Percentiles rank a stretch among this genome's conserved stretches.
Conservation (phyloP, 92 coral and sea anemone genomes). For the Umimayanthus kanabou region DNA sequence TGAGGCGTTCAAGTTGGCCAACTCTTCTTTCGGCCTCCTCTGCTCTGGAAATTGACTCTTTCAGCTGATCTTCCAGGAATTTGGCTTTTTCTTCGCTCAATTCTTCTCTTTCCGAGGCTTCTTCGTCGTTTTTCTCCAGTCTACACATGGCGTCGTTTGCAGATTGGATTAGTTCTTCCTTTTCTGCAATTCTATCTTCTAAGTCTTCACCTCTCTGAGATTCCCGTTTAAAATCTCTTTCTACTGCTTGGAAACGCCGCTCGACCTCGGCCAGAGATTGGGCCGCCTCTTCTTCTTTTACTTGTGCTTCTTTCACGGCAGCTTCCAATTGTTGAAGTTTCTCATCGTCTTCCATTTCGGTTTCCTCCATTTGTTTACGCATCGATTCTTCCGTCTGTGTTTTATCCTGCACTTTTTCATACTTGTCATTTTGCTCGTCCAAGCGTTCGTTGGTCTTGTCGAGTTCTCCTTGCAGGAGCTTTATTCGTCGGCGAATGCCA, state of each 20-base stretch:
- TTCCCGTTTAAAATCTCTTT: constrained; percentile 62
- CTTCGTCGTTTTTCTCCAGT: constrained; percentile 79
- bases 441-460: constrained; percentile 49
- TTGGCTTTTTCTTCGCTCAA: constrained; percentile 70
- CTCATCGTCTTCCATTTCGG: constrained; percentile 89
- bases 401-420: constrained; percentile 42
- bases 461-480: constrained; percentile 59
- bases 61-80: constrained; percentile 71
- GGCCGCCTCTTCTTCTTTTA: constrained; percentile 54
- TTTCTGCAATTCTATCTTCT: neutral
- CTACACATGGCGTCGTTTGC: constrained; percentile 51
- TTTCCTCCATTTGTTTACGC: constrained; percentile 78
- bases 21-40: constrained; percentile 72
- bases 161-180: constrained; percentile 38
- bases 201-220: constrained; percentile 38
- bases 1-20: constrained; percentile 54
- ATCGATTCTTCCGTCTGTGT: constrained; percentile 66
- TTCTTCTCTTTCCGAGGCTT: constrained; percentile 75
- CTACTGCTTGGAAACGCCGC: constrained; percentile 64
- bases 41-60: constrained; percentile 58
- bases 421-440: constrained; percentile 54
- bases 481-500: constrained; percentile 60
- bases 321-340: constrained; percentile 60
- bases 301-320: constrained; percentile 56
- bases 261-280: constrained; percentile 69